These are phyloP conservation scores for Carcharodon carcharias DNA, from an alignment of 2,797 vertebrate species.

Conservation along the genomic window DNA sequence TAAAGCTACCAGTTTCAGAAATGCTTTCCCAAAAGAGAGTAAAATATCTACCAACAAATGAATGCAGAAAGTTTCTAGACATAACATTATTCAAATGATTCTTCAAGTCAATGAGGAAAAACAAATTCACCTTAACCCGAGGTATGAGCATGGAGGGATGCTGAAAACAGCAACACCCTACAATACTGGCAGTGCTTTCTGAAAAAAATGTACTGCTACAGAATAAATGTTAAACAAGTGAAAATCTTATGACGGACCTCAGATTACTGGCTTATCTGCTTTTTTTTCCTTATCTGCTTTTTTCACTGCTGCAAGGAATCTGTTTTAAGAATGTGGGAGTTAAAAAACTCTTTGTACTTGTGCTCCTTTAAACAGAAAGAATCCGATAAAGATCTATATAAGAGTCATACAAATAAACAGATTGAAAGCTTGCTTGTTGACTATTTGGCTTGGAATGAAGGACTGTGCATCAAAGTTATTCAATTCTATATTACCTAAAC, in stretches of 20 bases:
- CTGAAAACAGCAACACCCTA: not conserved
- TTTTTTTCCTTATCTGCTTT: too few relatives aligned
- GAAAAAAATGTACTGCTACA: not conserved
- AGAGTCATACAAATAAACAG: too few relatives aligned
- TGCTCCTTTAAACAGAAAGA: too few relatives aligned
- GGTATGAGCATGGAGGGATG: not conserved
- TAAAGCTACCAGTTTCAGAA: not conserved
- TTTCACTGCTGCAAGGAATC: too few relatives aligned
- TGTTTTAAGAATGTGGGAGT: too few relatives aligned
- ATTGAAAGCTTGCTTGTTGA: too few relatives aligned
- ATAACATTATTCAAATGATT: not conserved
- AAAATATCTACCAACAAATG: not conserved
- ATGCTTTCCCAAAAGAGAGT: not conserved
- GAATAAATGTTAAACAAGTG: not conserved
- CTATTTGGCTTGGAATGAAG: too few relatives aligned
- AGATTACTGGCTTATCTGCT: not conserved
- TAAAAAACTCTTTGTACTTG: too few relatives aligned
- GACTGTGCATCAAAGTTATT: too few relatives aligned
- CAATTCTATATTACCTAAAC: too few relatives aligned
- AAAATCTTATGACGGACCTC: not conserved
- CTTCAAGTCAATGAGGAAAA: not conserved
- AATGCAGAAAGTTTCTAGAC: not conserved
- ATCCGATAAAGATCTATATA: too few relatives aligned
- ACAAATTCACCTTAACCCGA: not conserved
- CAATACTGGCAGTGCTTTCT: too few relatives aligned